Base-by-base conservation (phyloP, 2,797 vertebrate species). In the Labeo calbasu region DNA sequence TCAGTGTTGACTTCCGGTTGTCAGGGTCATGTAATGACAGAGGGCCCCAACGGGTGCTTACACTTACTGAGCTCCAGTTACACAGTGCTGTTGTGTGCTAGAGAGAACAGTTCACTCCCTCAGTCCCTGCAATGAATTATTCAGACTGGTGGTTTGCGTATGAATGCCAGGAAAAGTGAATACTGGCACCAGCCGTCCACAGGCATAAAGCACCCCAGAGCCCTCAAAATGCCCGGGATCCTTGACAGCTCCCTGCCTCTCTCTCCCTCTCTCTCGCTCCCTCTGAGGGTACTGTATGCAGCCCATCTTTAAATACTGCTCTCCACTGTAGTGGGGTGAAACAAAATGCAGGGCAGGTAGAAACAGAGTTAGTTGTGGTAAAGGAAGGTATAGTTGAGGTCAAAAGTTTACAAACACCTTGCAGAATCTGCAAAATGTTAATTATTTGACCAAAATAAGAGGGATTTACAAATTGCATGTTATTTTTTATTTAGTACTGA, bases 121-220 rank as follows among this genome's bases (percentile, higher is more conserved):
- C 43, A 79, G 71, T 81, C 71, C 69, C 51, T 68, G 32, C n/a
- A 4, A 83, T 87, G 72, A 81, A 86, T 86, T 83, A 87, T 86
- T 85, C 76, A 86, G 81, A 59, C 57, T 48, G 21, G 55, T 63
- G 76, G 57, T 83, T 51, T 68, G 55, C 17, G 46, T 70, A 73
- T 17, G 48, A 77, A 87, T 84, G 75, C 69, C 76, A 82, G 61
- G 57, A 77, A 87, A 75, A 77, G 36, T n/a, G 77, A 72, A 76
- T 71, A 55, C 55, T 55, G 53, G 69, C 71, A 78, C 50, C 43
- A 77, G 57, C 40, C 40, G 28, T 73, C 69, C 69, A 51, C 43
- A 63, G 57, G 57, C 55, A 82, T 72, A 63, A 50, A 76, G 32
- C 59, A 59, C 65, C 65, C 73, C 65, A 61, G 65, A 68, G 59